These are phyloP conservation scores for Flexamia atlantica DNA, from an alignment of 2,888 invertebrate genomes.

Conservation along the genomic window DNA sequence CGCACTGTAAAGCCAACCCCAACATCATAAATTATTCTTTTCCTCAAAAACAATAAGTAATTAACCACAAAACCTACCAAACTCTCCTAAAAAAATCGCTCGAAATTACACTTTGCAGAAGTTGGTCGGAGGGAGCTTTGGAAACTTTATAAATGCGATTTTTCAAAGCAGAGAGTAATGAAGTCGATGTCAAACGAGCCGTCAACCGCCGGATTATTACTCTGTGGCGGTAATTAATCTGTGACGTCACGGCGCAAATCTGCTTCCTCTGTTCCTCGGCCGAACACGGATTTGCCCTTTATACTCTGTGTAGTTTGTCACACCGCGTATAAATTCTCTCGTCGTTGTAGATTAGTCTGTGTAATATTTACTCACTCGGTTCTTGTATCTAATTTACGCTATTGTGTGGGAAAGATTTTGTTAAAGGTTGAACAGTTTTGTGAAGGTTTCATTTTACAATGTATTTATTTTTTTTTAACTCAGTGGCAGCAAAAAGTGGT, in stretches of 20 bases:
- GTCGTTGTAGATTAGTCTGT: too few species aligned
- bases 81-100: background rate
- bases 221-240: slow-evolving; percentile 34
- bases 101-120: slow-evolving; percentile 24
- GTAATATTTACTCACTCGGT: too few species aligned
- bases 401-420: too few species aligned
- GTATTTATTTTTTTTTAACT: too few species aligned
- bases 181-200: slow-evolving; percentile 32
- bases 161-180: slow-evolving; percentile 36
- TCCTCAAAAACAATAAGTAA: background rate
- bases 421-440: too few species aligned
- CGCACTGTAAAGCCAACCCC: background rate
- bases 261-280: slow-evolving; percentile 19
- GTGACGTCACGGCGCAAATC: slow-evolving; percentile 35
- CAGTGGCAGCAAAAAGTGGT: too few species aligned
- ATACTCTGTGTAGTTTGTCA: slow-evolving; percentile 5
- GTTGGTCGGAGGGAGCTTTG: background rate
- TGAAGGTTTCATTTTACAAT: too few species aligned
- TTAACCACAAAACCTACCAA: background rate
- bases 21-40: background rate
- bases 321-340: background rate
- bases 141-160: slow-evolving; percentile 38
- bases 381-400: too few species aligned
- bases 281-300: slow-evolving; percentile 14
- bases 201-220: slow-evolving; percentile 31